Conservation (phyloP, 92 coral and sea anemone species). For the Parazoanthus atlanticus region DNA sequence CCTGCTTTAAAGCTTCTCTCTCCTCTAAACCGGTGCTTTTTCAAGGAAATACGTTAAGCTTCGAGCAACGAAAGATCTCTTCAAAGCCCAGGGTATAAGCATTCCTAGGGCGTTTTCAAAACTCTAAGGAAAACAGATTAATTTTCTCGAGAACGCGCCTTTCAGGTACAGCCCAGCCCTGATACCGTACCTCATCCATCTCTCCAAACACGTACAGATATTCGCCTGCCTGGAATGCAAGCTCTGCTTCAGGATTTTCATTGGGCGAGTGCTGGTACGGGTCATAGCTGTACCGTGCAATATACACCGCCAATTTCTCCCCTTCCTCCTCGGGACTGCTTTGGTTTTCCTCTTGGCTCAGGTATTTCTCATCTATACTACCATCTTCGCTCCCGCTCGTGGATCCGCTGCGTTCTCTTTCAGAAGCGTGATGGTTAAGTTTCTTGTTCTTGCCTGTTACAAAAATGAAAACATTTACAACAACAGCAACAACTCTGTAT, state of each 20-base stretch:
- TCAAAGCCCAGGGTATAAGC: too few species aligned
- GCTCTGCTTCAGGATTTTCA: slow-evolving; percentile 91
- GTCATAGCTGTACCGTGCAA: slow-evolving; percentile 95
- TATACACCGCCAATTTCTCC: slow-evolving; percentile 87
- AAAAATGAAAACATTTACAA: not conserved
- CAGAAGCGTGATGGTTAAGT: slow-evolving; percentile 13
- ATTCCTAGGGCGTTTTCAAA: too few species aligned
- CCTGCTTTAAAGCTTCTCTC: too few species aligned
- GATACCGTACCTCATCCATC: slow-evolving; percentile 81
- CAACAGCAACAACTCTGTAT: too few species aligned
- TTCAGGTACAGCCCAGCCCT: not conserved
- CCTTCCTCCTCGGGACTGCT: slow-evolving; percentile 33
- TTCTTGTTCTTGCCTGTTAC: slow-evolving; percentile 13
- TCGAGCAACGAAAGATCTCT: too few species aligned
- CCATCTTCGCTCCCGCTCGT: slow-evolving; percentile 35
- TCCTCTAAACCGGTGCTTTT: too few species aligned
- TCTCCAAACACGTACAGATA: slow-evolving; percentile 96
- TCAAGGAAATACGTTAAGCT: too few species aligned
- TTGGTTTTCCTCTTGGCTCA: slow-evolving; percentile 36
- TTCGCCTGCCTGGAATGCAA: slow-evolving; percentile 99
- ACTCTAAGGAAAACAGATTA: too few species aligned
- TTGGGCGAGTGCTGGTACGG: slow-evolving; percentile 94
- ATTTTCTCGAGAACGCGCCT: not conserved
- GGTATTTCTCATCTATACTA: slow-evolving; percentile 55
- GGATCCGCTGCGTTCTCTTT: slow-evolving; percentile 12